Percentiles rank a stretch among this genome's conserved stretches.
Evolutionary conservation across 2,797 vertebrate genomes (phyloP).

Genomic region (Sebastes matsubarae): DNA sequence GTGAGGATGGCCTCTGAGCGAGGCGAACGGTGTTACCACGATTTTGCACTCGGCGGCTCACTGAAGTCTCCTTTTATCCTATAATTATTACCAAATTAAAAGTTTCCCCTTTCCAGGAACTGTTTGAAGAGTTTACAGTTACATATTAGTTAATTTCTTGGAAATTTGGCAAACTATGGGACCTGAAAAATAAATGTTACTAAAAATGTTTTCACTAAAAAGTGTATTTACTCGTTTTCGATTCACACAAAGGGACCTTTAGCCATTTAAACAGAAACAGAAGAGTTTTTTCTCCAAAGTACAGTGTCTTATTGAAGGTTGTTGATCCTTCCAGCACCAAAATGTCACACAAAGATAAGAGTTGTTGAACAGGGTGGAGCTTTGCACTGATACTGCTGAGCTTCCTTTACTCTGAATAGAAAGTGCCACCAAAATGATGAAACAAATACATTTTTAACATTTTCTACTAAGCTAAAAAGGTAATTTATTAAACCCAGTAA

Average conservation of each 20-base stretch:
- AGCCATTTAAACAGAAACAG: neutral
- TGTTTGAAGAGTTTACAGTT: neutral
- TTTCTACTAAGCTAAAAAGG: neutral
- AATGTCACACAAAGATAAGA: neutral
- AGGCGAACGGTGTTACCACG: too few relatives aligned
- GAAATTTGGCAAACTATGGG: neutral
- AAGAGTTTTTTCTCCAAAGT: neutral
- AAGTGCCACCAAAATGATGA: neutral
- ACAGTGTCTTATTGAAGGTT: slow-evolving; percentile 6
- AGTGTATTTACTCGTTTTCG: neutral
- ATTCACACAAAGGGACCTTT: slow-evolving; percentile 7
- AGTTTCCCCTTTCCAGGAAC: neutral
- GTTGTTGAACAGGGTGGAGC: slow-evolving; percentile 6
- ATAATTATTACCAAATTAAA: neutral
- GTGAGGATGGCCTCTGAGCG: too few relatives aligned
- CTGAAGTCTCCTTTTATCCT: neutral
- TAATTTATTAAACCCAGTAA: neutral
- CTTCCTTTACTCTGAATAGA: neutral
- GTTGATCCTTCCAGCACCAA: neutral
- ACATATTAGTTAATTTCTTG: neutral
- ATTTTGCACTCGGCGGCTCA: too few relatives aligned
- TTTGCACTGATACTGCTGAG: neutral
- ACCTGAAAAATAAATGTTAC: slow-evolving; percentile 13
- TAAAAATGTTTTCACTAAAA: neutral
- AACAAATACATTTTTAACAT: neutral